A percentile compares a stretch with the other conserved stretches of the same genome.
phyloP scores from a whole-genome alignment of 2,113 vertebrate species.

The Actinemys pallida region DNA sequence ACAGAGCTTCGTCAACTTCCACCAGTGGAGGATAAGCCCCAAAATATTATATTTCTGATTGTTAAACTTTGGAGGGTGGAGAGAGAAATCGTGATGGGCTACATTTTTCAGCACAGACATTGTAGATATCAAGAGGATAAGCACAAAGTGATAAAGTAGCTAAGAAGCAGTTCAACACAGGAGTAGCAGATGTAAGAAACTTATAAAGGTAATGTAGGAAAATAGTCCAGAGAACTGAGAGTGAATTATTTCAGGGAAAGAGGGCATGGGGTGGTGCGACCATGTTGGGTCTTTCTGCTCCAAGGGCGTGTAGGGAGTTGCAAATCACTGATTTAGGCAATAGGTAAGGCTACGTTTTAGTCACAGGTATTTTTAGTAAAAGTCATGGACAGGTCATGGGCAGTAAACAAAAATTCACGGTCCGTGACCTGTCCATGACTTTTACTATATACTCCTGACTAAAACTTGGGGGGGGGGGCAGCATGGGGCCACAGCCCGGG shows the following conservation, averaged over 20 bases:
- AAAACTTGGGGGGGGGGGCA: too few relatives aligned
- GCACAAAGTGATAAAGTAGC: not conserved
- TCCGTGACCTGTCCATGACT: too few relatives aligned
- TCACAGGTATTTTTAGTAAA: too few relatives aligned
- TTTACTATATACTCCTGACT: too few relatives aligned
- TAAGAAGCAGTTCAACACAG: not conserved
- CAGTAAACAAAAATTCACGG: too few relatives aligned
- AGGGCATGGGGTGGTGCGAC: not conserved
- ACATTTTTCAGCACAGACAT: rapidly evolving
- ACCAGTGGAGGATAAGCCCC: not conserved
- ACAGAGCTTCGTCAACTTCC: not conserved
- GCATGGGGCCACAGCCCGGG: too few relatives aligned
- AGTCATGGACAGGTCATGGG: too few relatives aligned
- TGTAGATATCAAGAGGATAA: not conserved
- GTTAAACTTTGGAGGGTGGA: not conserved
- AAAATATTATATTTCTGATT: not conserved
- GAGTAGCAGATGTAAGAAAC: not conserved
- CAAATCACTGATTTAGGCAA: not conserved
- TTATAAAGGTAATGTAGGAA: not conserved
- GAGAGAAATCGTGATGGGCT: not conserved
- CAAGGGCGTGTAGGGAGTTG: not conserved
- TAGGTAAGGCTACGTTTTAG: not conserved
- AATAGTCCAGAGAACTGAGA: not conserved
- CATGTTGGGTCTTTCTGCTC: not conserved
- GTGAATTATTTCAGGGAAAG: not conserved